phyloP scores from a whole-genome alignment of 2,797 vertebrate species.

The Coranthus polyacanthus region DNA sequence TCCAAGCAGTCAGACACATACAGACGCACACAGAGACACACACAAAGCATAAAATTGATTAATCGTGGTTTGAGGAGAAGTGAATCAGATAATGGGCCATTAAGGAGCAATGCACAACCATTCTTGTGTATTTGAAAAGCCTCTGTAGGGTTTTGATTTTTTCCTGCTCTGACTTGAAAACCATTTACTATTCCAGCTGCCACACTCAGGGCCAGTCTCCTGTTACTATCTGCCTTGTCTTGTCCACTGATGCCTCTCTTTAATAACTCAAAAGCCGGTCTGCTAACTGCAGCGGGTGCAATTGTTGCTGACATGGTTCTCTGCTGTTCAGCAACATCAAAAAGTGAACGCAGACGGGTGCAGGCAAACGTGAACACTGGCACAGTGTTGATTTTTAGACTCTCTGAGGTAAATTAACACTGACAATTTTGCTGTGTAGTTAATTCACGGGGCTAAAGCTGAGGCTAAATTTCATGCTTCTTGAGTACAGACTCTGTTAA shows the following conservation, averaged over 20 bases:
- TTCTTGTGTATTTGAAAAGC: conserved; percentile 44
- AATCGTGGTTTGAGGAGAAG: conserved; percentile 27
- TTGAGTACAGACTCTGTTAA: conserved; percentile 72
- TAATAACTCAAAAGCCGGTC: conserved; percentile 24
- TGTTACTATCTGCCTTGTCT: conserved; percentile 31
- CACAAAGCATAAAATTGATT: conserved; percentile 46
- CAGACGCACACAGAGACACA: conserved; percentile 13
- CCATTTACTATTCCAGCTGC: conserved; percentile 18
- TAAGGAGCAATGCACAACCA: conserved; percentile 32
- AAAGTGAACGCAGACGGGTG: conserved; percentile 22
- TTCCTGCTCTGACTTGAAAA: conserved; percentile 24
- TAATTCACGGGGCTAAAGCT: conserved; percentile 58
- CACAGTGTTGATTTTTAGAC: conserved; percentile 34
- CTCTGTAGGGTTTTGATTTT: conserved; percentile 31
- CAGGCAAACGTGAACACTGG: conserved; percentile 21
- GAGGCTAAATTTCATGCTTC: conserved; percentile 73
- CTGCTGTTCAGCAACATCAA: conserved; percentile 17
- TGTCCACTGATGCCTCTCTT: conserved; percentile 40
- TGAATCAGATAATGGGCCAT: conserved; percentile 38
- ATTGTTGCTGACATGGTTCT: conserved; percentile 32
- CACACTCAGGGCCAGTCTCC: not conserved
- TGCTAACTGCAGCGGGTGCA: conserved; percentile 15
- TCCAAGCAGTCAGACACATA: conserved; percentile 26
- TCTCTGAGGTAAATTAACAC: conserved; percentile 63
- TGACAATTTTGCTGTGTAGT: conserved; percentile 50